Evolutionary conservation across 2,888 invertebrate species (phyloP).

Genomic region (Pelosia muscerda): DNA sequence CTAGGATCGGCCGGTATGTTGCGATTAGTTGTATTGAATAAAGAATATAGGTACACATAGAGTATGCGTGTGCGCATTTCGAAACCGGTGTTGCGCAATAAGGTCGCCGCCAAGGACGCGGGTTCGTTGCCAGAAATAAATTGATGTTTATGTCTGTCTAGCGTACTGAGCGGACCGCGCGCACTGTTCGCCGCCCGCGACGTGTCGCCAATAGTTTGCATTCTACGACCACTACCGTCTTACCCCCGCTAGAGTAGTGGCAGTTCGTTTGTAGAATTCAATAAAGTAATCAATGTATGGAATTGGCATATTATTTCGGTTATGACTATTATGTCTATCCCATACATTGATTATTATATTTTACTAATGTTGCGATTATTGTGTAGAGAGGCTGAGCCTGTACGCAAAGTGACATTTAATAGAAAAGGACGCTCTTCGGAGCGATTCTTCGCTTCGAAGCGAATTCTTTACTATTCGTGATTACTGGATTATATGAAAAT

Average conservation of each 20-base stretch:
- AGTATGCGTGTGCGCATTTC: slow-evolving; percentile 75
- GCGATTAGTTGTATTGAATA: slow-evolving; percentile 48
- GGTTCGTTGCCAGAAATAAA: slow-evolving; percentile 85
- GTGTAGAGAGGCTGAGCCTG: too few relatives aligned
- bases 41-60: slow-evolving; percentile 57
- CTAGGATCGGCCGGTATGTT: slow-evolving; percentile 11
- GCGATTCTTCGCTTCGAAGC: not conserved
- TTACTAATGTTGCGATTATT: too few relatives aligned
- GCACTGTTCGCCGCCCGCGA: slow-evolving; percentile 30
- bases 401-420: too few relatives aligned
- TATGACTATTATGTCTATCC: too few relatives aligned
- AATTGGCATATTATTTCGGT: too few relatives aligned
- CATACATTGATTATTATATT: too few relatives aligned
- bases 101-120: slow-evolving; percentile 85
- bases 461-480: not conserved
- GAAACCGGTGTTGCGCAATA: slow-evolving; percentile 86
- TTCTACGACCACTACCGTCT: slow-evolving; percentile 16
- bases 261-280: too few relatives aligned
- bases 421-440: too few relatives aligned
- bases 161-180: slow-evolving; percentile 60
- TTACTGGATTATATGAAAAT: too few relatives aligned
- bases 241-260: too few relatives aligned
- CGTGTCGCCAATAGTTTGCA: slow-evolving; percentile 28
- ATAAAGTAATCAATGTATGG: too few relatives aligned
- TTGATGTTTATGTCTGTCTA: slow-evolving; percentile 83